A percentile compares a stretch with the other conserved stretches of the same genome.
These are phyloP conservation scores for Oceanodroma leucorhoa DNA, from an alignment of 2,797 vertebrate genomes.

Conservation along the genomic window DNA sequence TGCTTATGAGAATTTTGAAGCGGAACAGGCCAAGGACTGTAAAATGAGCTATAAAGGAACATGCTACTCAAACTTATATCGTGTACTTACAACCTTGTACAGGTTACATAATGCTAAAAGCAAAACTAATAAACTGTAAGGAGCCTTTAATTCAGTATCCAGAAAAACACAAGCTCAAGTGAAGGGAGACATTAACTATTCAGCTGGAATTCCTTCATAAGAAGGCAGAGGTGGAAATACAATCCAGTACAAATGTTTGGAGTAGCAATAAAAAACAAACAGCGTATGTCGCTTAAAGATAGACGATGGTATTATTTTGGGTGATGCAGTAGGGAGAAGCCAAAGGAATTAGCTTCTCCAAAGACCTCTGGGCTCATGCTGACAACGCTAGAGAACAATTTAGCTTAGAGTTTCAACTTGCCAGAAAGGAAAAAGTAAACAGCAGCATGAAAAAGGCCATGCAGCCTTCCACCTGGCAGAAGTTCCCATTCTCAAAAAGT, in stretches of 20 bases:
- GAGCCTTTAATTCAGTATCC: neutral
- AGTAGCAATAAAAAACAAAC: neutral
- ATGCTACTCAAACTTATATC: neutral
- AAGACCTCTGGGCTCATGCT: neutral
- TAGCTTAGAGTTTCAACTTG: neutral
- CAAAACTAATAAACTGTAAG: neutral
- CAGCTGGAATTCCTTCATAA: neutral
- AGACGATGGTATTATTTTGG: neutral
- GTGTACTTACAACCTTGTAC: neutral
- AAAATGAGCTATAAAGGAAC: neutral
- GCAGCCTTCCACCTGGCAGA: neutral
- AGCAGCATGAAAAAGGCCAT: neutral
- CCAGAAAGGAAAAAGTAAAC: neutral
- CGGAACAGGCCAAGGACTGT: neutral
- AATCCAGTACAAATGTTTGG: neutral
- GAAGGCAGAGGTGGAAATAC: neutral
- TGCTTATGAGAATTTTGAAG: neutral
- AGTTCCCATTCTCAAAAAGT: neutral
- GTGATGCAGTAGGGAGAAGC: neutral
- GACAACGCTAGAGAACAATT: neutral
- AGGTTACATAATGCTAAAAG: neutral
- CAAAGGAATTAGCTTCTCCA: neutral
- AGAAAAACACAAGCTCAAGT: neutral
- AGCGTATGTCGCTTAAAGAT: neutral
- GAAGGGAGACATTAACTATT: neutral